These are phyloP conservation scores for Porites rus DNA, from an alignment of 92 coral and sea anemone species.

Conservation along the genomic window DNA sequence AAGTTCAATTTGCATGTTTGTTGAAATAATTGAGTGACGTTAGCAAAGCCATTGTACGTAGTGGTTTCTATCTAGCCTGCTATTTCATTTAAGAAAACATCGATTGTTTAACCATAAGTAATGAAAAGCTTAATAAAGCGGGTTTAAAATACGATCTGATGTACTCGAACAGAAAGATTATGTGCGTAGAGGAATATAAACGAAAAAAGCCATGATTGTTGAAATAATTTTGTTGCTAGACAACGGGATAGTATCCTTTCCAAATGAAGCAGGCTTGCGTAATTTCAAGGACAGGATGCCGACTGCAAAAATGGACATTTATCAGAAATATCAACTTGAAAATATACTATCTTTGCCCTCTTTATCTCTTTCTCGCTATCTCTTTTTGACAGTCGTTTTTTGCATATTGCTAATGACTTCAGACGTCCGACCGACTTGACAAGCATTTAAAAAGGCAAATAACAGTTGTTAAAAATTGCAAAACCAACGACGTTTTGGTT, in stretches of 20 bases:
- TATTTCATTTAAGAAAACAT: neutral
- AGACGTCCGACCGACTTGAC: too few species aligned
- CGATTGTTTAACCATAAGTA: neutral
- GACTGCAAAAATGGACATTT: neutral
- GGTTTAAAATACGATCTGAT: neutral
- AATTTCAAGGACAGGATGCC: neutral
- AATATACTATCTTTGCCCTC: neutral
- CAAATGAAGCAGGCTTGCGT: neutral
- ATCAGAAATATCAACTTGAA: neutral
- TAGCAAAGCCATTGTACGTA: neutral
- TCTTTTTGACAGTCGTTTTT: too few species aligned
- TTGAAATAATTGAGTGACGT: neutral
- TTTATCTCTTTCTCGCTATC: too few species aligned
- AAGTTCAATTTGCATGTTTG: neutral
- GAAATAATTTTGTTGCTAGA: neutral
- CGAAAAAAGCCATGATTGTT: neutral
- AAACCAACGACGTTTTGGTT: neutral
- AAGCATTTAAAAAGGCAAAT: neutral
- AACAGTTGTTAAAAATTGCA: neutral
- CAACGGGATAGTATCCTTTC: neutral
- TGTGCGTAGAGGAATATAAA: neutral
- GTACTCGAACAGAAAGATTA: neutral
- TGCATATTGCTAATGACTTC: neutral
- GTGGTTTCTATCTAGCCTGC: neutral
- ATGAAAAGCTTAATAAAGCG: neutral